Conservation (phyloP, 2,797 vertebrate species). For the Emys orbicularis region DNA sequence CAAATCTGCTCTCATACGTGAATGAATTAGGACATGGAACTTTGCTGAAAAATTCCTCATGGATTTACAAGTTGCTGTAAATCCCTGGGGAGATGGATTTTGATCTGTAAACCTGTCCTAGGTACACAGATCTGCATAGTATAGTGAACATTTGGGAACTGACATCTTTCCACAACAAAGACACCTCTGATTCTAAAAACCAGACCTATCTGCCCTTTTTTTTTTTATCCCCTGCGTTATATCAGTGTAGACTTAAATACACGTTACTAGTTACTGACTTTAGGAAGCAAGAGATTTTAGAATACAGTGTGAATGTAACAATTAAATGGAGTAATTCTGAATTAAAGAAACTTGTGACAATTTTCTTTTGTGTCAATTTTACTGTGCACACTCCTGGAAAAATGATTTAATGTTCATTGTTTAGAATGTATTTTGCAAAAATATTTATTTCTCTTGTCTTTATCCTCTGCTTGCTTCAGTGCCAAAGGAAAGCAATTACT, state of each 20-base stretch:
- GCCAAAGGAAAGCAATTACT: constrained; percentile 47
- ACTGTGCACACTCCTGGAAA: constrained; percentile 14
- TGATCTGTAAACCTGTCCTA: constrained; percentile 75
- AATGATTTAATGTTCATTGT: constrained; percentile 44
- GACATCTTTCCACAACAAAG: constrained; percentile 79
- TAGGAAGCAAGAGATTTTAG: constrained; percentile 57
- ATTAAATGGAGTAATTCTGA: neutral
- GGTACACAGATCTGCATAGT: constrained; percentile 75
- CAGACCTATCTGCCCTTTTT: constrained; percentile 70
- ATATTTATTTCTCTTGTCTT: constrained; percentile 61
- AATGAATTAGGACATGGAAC: constrained; percentile 76
- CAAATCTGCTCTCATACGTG: constrained; percentile 66
- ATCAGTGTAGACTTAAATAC: constrained; percentile 55
- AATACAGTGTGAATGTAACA: constrained; percentile 50
- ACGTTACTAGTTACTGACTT: constrained; percentile 53
- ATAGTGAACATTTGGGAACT: constrained; percentile 69
- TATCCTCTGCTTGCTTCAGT: constrained; percentile 57
- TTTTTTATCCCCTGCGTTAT: constrained; percentile 64
- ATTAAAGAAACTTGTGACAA: constrained; percentile 14
- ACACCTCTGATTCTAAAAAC: constrained; percentile 74
- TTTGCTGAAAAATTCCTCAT: constrained; percentile 83
- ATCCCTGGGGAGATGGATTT: constrained; percentile 71
- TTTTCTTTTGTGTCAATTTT: constrained; percentile 50
- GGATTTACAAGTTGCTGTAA: constrained; percentile 82
- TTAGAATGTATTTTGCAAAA: constrained; percentile 40